Evolutionary conservation across 1,140 invertebrate genomes (phyloP).

Genomic region (Drosophila pruinosa): DNA sequence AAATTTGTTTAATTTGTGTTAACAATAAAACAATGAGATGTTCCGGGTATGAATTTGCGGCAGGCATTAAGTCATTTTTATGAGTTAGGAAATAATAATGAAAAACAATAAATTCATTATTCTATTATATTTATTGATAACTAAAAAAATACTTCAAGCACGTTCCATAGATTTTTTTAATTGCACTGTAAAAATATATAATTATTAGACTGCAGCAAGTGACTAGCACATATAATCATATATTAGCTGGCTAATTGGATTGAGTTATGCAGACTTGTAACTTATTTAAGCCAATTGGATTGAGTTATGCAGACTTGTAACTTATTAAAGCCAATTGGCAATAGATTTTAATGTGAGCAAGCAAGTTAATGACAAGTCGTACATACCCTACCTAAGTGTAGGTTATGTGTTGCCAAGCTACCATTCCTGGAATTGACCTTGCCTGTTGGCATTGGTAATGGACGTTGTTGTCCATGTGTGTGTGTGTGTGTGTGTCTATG

Average conservation of each 20-base stretch:
- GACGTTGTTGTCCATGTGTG: constrained; percentile 7
- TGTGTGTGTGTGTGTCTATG: background rate
- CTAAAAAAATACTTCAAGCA: background rate
- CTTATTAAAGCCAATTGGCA: background rate
- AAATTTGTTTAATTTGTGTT: background rate
- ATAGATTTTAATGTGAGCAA: background rate
- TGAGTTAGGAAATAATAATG: background rate
- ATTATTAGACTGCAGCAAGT: too few species aligned
- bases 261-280: background rate
- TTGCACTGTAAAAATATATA: background rate
- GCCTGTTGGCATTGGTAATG: constrained; percentile 27
- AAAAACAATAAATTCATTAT: background rate
- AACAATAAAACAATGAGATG: background rate
- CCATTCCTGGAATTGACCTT: constrained; percentile 47
- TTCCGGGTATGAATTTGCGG: background rate
- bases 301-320: background rate
- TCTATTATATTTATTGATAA: background rate
- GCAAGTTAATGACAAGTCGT: background rate
- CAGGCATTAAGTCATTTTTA: too few species aligned
- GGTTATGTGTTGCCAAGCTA: constrained; percentile 1
- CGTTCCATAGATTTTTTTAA: background rate
- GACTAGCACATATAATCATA: too few species aligned
- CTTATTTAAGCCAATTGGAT: background rate
- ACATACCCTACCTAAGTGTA: background rate
- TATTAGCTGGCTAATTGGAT: background rate